These are phyloP conservation scores for Athripsodes cinereus DNA, from an alignment of 2,888 invertebrate species.

Conservation along the genomic window DNA sequence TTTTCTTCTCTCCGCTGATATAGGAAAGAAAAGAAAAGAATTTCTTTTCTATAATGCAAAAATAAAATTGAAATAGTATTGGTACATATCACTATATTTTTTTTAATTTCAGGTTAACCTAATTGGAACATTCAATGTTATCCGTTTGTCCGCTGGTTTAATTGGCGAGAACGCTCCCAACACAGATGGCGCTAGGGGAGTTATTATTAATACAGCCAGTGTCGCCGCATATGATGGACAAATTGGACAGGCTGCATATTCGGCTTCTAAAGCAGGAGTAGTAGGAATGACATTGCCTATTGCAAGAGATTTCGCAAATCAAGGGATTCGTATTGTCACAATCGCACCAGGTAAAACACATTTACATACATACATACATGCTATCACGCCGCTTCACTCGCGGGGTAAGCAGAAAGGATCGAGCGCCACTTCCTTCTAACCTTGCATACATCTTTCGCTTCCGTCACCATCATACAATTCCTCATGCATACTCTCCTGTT, in stretches of 20 bases:
- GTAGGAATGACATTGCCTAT: constrained; percentile 94
- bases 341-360: constrained; percentile 66
- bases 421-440: too few species aligned
- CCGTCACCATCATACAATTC: too few species aligned
- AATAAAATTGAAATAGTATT: too few species aligned
- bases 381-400: too few species aligned
- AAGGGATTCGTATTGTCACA: constrained; percentile 75
- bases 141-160: constrained; percentile 72
- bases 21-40: too few species aligned
- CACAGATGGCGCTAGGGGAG: constrained; percentile 81
- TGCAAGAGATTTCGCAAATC: constrained; percentile 80
- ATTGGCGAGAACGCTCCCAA: constrained; percentile 83
- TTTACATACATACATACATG: not conserved
- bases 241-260: constrained; percentile 91
- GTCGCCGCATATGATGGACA: constrained; percentile 96
- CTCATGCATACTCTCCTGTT: too few species aligned
- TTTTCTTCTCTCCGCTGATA: too few species aligned
- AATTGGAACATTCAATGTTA: constrained; percentile 91
- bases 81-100: too few species aligned
- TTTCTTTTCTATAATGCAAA: too few species aligned
- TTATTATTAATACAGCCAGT: constrained; percentile 93
- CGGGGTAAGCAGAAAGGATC: too few species aligned
- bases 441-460: too few species aligned
- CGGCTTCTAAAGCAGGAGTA: constrained; percentile 92
- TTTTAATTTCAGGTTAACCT: constrained; percentile 78